phyloP scores from a whole-genome alignment of 2,888 invertebrate species.

The Zaprionus obscuricornis region DNA sequence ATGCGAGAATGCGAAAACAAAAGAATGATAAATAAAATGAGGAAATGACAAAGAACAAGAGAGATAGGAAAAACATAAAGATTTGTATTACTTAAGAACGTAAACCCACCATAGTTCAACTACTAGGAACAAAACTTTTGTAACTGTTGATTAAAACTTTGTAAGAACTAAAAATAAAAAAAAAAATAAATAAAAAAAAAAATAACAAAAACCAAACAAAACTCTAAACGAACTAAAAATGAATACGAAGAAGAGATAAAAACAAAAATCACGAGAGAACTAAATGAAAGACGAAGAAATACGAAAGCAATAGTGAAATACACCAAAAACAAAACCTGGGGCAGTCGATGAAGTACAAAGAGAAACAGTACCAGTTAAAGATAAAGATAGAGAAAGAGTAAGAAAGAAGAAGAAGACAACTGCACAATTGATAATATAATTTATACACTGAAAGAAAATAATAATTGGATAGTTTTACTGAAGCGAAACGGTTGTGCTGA shows the following conservation, averaged over 20 bases:
- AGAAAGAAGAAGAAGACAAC: constrained; percentile 15
- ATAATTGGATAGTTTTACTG: constrained; percentile 23
- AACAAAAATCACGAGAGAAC: no score
- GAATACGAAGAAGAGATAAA: constrained; percentile 18
- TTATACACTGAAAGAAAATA: no score
- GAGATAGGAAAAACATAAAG: constrained; percentile 22
- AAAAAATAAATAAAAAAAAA: constrained; percentile 16
- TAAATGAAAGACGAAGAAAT: constrained; percentile 33
- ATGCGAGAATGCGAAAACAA: no score
- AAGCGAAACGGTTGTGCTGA: constrained; percentile 39
- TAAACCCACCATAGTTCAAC: constrained; percentile 77
- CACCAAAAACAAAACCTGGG: constrained; percentile 2
- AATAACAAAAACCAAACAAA: constrained; percentile 8
- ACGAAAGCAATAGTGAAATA: constrained; percentile 21
- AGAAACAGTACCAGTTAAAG: no score
- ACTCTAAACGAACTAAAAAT: constrained; percentile 22
- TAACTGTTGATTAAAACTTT: constrained; percentile 62
- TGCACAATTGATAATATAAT: constrained; percentile 25
- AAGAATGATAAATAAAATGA: constrained; percentile 16
- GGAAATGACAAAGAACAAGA: background rate
- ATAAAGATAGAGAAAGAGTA: background rate
- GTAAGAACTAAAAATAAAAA: constrained; percentile 19
- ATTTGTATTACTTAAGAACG: constrained; percentile 67
- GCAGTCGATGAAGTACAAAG: constrained; percentile 32
- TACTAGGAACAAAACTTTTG: constrained; percentile 72